Base-by-base conservation (phyloP, 2,888 invertebrate genomes). In the Mesorhabditis sp. region DNA sequence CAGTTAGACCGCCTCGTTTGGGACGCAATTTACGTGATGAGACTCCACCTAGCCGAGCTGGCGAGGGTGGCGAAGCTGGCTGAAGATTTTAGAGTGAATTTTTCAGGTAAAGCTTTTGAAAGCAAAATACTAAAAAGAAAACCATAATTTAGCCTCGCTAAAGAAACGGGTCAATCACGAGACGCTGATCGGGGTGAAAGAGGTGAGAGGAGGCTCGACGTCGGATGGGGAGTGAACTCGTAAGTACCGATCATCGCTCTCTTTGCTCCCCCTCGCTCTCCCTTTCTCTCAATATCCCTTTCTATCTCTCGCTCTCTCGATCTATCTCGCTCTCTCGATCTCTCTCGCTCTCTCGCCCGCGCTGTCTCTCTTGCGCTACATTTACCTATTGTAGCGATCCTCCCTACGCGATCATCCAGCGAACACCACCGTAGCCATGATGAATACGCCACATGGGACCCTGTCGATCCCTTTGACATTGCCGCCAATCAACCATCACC, bases 401-500 rank as follows among this genome's bases (percentile, higher is more conserved):
- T 28, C 28, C 28, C 28, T 28, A 28, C 28, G 28, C 28, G 28
- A 28, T 2, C 28, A 28, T 28, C 28, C 28, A 13, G 7, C 58
- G 58, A 50, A 50, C n/a, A 50, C 58, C 7, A 50, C 58, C 7
- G 58, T 50, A n/a, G 58, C 58, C 7, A 50, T 50, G 58, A 50
- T 50, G 58, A 13, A n/a, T n/a, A 50, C 58, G 1, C 58, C 58
- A n/a, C 7, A 50, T 50, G 58, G 58, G n/a, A 50, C 58, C n/a
- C 58, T 50, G 7, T 50, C 58, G n/a, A 50, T 50, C 58, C 58
- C 58, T 13, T n/a, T 50, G 10, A 50, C 7, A 50, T 13, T 50
- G 58, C 58, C 58, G 10, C 58, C 58, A 50, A 50, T 50, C 58
- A 50, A 10, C n/a, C 58, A 50, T 50, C 58, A 50, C n/a, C n/a